These are phyloP conservation scores for Bothrops jararaca DNA, from an alignment of 2,113 vertebrate genomes.

Conservation along the genomic window DNA sequence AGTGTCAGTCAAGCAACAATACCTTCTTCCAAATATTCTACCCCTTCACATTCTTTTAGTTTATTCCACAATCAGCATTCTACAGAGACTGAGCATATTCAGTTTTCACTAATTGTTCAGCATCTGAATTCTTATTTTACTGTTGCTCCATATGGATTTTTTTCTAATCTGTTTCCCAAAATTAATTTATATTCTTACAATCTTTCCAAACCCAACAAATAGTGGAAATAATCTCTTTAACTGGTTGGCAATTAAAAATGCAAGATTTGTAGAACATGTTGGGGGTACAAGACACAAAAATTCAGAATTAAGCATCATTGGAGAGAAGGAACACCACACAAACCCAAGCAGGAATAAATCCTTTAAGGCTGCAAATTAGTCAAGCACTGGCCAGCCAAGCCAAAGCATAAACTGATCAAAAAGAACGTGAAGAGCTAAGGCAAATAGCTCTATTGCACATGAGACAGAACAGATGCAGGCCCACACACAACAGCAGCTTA, in stretches of 20 bases:
- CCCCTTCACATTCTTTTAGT: neutral
- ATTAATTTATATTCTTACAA: neutral
- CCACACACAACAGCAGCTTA: constrained; percentile 23
- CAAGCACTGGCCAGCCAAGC: constrained; percentile 52
- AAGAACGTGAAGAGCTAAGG: neutral
- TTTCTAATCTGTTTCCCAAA: neutral
- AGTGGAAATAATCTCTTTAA: neutral
- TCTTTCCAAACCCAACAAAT: neutral
- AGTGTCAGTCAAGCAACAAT: neutral
- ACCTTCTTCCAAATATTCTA: neutral
- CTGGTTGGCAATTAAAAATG: constrained; percentile 2
- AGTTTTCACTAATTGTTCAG: neutral
- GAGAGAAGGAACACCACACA: constrained; percentile 29
- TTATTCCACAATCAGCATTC: neutral
- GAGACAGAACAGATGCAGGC: neutral
- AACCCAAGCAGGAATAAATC: constrained; percentile 33
- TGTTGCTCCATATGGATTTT: neutral
- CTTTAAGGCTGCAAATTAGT: constrained; percentile 21
- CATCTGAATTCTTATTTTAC: neutral
- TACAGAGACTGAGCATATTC: neutral
- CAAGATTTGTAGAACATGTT: constrained; percentile 4
- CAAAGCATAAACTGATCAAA: constrained; percentile 9
- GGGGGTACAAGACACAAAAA: constrained; percentile 14
- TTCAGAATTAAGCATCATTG: constrained; percentile 33
- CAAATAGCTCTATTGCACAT: neutral